Evolutionary conservation across 1,140 invertebrate genomes (phyloP), one percentile per base, ranked within the genome.

Genomic region (Drosophila chauvacae): DNA sequence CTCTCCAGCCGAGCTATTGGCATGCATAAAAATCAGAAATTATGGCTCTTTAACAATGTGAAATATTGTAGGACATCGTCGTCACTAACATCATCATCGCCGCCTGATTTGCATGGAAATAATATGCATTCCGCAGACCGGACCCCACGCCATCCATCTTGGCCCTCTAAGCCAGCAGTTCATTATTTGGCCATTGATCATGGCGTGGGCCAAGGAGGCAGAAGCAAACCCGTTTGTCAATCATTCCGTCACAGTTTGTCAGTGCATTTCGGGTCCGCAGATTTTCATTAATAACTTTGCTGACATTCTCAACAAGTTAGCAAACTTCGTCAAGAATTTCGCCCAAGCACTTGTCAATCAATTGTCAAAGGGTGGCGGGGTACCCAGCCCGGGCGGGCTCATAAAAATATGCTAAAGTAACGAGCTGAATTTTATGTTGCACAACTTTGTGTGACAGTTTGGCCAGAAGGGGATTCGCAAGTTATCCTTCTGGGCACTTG

Each of bases 221-320:
- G 37, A 35, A 56, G 41, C n/a, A 14, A 62, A 33, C 18, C n/a
- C 30, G 39, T 56, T 78, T 82, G 68, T 58, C 59, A 62, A 30
- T 59, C 57, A 63, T 39, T 69, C 33, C 50, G 47, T 57, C 48
- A 45, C 30, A 63, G 62, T 50, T 63, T 72, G 71, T 80, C 81
- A 65, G 48, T 44, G 37, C 56, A 42, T 77, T 83, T 76, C 30
- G 33, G 57, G 69, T 20, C 65, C 20, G 63, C 35, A 77, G 61
- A 44, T 73, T 83, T 84, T 84, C 68, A 84, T 84, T 84, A 83
- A 84, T 77, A 73, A 73, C 50, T 55, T 80, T 60, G 51, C 62
- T 59, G 77, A 53, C 66, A 63, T 41, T 62, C 35, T 48, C 45
- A 77, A 60, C 47, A 81, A 69, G 53, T 74, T 64, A 55, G 35